These are phyloP conservation scores for Circaetus gallicus DNA, from an alignment of 2,113 vertebrate species.

Conservation along the genomic window DNA sequence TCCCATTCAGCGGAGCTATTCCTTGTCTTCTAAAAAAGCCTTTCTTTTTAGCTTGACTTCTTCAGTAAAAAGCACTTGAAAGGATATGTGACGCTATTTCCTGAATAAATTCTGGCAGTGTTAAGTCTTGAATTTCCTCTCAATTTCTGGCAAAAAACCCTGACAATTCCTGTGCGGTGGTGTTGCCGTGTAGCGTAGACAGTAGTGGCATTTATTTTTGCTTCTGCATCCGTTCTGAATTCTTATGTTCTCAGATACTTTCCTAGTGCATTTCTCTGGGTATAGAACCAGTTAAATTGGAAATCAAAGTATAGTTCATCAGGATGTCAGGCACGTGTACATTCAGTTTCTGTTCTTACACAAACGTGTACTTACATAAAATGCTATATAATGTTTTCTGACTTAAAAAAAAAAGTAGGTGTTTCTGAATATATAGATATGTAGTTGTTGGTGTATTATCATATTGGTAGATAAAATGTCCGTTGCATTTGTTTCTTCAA, in stretches of 20 bases:
- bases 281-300: neutral
- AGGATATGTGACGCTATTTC: neutral
- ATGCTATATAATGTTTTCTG: neutral
- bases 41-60: neutral
- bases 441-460: neutral
- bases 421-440: neutral
- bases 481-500: neutral
- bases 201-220: neutral
- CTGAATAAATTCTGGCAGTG: neutral
- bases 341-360: neutral
- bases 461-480: neutral
- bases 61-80: neutral
- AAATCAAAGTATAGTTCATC: neutral
- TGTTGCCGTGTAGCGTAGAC: neutral
- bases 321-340: neutral
- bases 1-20: neutral
- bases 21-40: neutral
- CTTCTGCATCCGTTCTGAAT: neutral
- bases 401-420: neutral
- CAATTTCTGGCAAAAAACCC: neutral
- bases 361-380: fast-evolving
- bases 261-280: neutral
- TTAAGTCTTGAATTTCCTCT: neutral
- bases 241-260: neutral
- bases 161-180: neutral